Percentiles rank a stretch among this genome's conserved stretches.
Conservation (phyloP, 2,113 vertebrate genomes). For the Coryphaenoides rupestris region DNA sequence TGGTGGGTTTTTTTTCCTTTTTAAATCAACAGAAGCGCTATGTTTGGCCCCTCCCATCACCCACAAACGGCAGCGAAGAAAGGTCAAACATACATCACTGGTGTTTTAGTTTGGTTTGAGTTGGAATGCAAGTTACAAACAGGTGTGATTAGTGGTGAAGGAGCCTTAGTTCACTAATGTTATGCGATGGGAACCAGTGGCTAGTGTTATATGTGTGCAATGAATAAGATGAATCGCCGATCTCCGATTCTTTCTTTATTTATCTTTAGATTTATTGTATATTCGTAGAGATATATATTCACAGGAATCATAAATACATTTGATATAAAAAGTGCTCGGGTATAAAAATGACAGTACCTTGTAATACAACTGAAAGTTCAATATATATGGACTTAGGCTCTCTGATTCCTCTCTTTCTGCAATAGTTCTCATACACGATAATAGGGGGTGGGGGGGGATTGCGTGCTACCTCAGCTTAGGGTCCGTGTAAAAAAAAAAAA, state of each 20-base stretch:
- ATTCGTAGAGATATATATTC: conserved; percentile 58
- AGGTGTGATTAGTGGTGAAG: conserved; percentile 72
- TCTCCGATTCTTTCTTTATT: conserved; percentile 71
- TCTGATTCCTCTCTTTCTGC: conserved; percentile 32
- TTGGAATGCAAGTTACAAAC: conserved; percentile 71
- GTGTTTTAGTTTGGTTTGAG: conserved; percentile 72
- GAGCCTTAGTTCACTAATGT: conserved; percentile 46
- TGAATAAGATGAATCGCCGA: conserved; percentile 62
- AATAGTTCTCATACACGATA: conserved; percentile 53
- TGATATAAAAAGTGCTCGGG: conserved; percentile 72
- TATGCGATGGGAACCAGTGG: conserved; percentile 47
- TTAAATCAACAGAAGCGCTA: conserved; percentile 55
- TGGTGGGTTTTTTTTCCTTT: conserved; percentile 43
- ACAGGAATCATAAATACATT: conserved; percentile 78
- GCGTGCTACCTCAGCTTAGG: conserved; percentile 59
- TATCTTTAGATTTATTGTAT: conserved; percentile 60
- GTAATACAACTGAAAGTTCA: conserved; percentile 67
- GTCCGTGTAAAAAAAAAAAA: too few species aligned
- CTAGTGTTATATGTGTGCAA: conserved; percentile 62
- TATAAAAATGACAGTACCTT: conserved; percentile 78
- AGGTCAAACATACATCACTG: conserved; percentile 56
- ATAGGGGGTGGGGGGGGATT: conserved; percentile 46
- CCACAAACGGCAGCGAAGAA: conserved; percentile 67
- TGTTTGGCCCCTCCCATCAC: conserved; percentile 49
- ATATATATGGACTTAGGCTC: conserved; percentile 60